Conservation (phyloP, 2,888 invertebrate genomes). For the Miltochrista miniata region DNA sequence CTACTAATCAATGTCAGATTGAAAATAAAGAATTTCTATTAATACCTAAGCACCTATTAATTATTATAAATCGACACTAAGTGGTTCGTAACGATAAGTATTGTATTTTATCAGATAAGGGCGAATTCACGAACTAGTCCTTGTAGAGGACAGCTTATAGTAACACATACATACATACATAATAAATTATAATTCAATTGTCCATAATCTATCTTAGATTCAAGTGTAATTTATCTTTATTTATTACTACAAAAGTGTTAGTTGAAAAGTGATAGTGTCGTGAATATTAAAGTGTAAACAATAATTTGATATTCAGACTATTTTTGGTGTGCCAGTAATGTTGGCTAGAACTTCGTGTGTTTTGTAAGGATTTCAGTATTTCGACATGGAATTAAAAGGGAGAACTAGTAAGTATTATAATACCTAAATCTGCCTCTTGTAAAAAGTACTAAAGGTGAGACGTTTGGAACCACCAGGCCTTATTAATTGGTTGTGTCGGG, state of each 20-base stretch:
- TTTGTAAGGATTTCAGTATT: neutral
- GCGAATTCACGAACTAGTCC: neutral
- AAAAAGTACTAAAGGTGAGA: neutral
- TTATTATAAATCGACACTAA: neutral
- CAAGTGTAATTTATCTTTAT: neutral
- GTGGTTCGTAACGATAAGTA: constrained; percentile 21
- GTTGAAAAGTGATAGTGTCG: neutral
- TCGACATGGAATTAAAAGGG: constrained; percentile 23
- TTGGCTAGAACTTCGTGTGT: neutral
- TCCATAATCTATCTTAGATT: no score
- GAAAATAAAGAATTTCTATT: neutral
- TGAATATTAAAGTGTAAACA: neutral
- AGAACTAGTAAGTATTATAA: constrained; percentile 18
- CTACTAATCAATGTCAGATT: neutral
- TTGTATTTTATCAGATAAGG: constrained; percentile 17
- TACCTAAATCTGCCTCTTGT: neutral
- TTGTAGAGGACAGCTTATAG: no score
- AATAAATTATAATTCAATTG: no score
- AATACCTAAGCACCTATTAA: neutral
- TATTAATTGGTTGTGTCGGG: no score
- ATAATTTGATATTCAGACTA: neutral
- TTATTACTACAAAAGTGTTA: neutral
- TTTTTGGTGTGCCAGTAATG: neutral
- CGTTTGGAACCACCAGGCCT: no score
- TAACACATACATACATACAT: neutral